Evolutionary conservation across 2,888 invertebrate genomes (phyloP), one percentile per base, ranked within the genome.

Genomic region (Ornithoptera priamus): DNA sequence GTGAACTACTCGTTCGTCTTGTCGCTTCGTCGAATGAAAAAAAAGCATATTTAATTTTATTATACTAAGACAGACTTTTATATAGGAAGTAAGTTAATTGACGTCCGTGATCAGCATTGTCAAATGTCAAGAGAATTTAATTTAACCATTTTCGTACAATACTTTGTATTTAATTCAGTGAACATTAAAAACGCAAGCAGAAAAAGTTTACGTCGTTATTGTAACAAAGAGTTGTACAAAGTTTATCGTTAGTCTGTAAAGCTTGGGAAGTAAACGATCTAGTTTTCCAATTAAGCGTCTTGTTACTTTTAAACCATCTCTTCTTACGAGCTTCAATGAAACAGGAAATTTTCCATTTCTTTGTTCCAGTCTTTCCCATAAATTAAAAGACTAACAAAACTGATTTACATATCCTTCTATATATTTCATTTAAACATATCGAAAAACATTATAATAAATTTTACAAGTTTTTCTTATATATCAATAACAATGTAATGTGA

Each of bases 251-350:
- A 67, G 42, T 5, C 62, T 24, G 57, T 67, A 53, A 57, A 57
- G 39, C 56, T 46, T 46, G 57, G 20, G 57, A 62, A 62, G 22
- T 30, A 67, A 67, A n/a, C 57, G 42, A 39, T 67, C 62, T 62
- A 24, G 30, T 62, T 67, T 62, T 67, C 42, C 62, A 67, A 67
- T 67, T 67, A 67, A 67, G 62, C 57, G 57, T 20, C 42, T 67
- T 62, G 57, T 67, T 62, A 62, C 62, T 62, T 62, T 67, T 62
- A 67, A 67, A 50, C 50, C 15, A 67, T 62, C 57, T 61, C 22
- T 22, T 62, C 30, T 58, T 46, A 67, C 46, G n/a, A 57, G 42
- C 12, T 62, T 6, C 42, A 24, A 62, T 58, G 57, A 67, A 67
- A 67, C 57, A 24, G 42, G 42, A 39, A 2, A 2, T 50, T 67